Conservation (phyloP, 2,113 vertebrate species). For the Microcebus tavaratra region DNA sequence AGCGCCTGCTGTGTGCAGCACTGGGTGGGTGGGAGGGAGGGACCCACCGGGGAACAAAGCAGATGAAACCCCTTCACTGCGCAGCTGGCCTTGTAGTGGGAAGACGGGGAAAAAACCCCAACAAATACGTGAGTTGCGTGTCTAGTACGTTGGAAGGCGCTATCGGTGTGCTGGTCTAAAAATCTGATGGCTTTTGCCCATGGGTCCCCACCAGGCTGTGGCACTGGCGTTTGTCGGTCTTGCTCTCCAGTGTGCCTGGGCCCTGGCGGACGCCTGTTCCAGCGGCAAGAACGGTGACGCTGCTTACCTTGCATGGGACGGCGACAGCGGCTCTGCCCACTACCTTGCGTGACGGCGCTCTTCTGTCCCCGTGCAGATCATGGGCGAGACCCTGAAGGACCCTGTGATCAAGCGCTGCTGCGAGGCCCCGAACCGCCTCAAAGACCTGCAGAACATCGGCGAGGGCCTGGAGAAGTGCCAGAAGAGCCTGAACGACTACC, state of each 20-base stretch:
- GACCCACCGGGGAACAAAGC: not conserved
- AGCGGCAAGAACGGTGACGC: not conserved
- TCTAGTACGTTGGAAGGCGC: not conserved
- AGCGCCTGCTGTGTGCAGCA: not conserved
- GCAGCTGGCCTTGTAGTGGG: not conserved
- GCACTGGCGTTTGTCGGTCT: rapidly evolving
- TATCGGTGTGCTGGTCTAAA: not conserved
- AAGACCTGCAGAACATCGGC: conserved; percentile 90
- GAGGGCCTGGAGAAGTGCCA: conserved; percentile 94
- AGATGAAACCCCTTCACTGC: rapidly evolving
- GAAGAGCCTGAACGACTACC: conserved; percentile 96
- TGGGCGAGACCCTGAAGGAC: conserved; percentile 89
- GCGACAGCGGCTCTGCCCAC: not conserved
- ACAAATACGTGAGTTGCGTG: not conserved
- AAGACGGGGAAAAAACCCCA: not conserved
- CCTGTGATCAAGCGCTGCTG: conserved; percentile 92
- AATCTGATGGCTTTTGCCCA: rapidly evolving
- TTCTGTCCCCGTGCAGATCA: conserved; percentile 87
- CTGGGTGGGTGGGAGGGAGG: rapidly evolving
- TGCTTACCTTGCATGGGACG: not conserved
- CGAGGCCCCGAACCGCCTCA: conserved; percentile 89
- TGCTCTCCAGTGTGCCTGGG: not conserved
- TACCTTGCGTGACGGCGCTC: not conserved
- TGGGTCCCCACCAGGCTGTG: rapidly evolving
- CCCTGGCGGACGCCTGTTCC: not conserved